Conservation (phyloP, 1,140 invertebrate genomes). For the Drosophila busckii region DNA sequence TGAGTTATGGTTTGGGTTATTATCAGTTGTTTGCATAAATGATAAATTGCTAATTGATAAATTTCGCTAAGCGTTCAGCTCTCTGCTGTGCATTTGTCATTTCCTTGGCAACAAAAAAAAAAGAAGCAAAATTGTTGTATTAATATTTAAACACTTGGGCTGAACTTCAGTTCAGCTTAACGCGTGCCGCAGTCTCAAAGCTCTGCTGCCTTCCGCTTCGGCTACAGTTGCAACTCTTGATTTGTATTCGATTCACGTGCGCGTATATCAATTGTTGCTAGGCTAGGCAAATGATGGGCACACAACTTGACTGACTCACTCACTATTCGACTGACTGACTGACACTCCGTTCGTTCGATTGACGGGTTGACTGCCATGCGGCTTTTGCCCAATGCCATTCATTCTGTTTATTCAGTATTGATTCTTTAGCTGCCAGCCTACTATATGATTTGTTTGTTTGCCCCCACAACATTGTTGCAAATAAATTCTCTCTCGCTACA, state of each 20-base stretch:
- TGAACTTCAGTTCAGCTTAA: conserved; percentile 34
- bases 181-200: conserved; percentile 36
- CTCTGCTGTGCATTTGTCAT: conserved; percentile 22
- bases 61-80: conserved; percentile 24
- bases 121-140: too few species aligned
- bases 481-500: too few species aligned
- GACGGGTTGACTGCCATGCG: conserved; percentile 34
- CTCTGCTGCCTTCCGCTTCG: conserved; percentile 28
- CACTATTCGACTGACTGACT: conserved; percentile 9
- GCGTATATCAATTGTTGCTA: conserved; percentile 70
- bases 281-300: conserved; percentile 59
- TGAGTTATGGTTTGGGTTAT: too few species aligned
- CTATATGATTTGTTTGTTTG: conserved; percentile 11
- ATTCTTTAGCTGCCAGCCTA: not conserved
- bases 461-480: too few species aligned
- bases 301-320: conserved; percentile 24
- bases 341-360: too few species aligned
- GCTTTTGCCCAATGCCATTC: conserved; percentile 3
- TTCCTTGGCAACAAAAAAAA: conserved; percentile 17
- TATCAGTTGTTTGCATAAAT: conserved; percentile 55
- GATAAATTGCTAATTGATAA: conserved; percentile 60
- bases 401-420: too few species aligned
- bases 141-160: too few species aligned
- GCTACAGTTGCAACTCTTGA: conserved; percentile 5
- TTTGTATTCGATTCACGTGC: conserved; percentile 59